Evolutionary conservation across 2,888 invertebrate species (phyloP).

Genomic region (Cheilosia vulpina): DNA sequence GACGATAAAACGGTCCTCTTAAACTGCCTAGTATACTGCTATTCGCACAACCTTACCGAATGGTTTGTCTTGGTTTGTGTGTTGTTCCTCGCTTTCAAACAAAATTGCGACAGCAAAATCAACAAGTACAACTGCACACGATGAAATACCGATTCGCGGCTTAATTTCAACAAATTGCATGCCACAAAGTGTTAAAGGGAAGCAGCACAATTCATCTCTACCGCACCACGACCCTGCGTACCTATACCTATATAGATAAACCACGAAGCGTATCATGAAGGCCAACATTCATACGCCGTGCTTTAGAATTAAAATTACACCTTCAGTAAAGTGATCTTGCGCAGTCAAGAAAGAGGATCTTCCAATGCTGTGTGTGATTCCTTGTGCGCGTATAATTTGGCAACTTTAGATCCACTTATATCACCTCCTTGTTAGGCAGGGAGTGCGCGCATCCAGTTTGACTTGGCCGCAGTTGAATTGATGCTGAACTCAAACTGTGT

Average conservation of each 20-base stretch:
- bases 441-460: constrained; percentile 32
- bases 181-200: constrained; percentile 83
- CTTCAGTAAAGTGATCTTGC: constrained; percentile 47
- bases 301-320: constrained; percentile 71
- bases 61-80: no score
- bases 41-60: no score
- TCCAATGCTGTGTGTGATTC: constrained; percentile 18
- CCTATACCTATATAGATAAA: background rate
- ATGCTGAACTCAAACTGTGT: constrained; percentile 35
- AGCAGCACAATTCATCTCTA: constrained; percentile 75
- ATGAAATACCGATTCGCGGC: constrained; percentile 68
- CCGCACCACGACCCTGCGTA: constrained; percentile 5
- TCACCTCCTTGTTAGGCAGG: constrained; percentile 83
- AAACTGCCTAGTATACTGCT: no score
- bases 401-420: constrained; percentile 82
- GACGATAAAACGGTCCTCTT: no score
- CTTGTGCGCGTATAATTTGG: constrained; percentile 70
- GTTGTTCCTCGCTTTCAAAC: background rate
- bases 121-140: constrained; percentile 58
- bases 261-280: constrained; percentile 16
- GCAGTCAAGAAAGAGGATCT: constrained; percentile 28
- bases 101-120: background rate
- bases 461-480: constrained; percentile 11
- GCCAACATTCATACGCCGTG: constrained; percentile 29
- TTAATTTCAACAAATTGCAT: constrained; percentile 83